Base-by-base conservation (phyloP, 2,797 vertebrate species). In the Botia kubotai region DNA sequence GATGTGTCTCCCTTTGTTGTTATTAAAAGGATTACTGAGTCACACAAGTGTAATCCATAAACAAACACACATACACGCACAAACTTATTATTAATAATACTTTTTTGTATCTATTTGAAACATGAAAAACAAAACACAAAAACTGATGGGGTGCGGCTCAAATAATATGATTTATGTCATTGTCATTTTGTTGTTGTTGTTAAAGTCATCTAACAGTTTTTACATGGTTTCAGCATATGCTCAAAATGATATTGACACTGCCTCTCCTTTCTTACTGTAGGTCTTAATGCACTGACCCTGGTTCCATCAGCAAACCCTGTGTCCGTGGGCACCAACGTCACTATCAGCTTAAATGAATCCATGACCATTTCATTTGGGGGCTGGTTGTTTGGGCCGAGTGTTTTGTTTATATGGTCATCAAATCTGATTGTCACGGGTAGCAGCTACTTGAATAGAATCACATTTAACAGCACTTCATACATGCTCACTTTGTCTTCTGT, bases 251-350 rank as follows among this genome's bases (percentile, higher is more conserved):
- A 13, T n/a, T 33, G 33, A 33, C 33, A 33, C 33, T 23, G 43
- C 12, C 36, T 43, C 16, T 39, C 10, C 48, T 39, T 26, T 36
- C 7, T 10, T 33, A 33, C 33, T 33, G 33, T 23, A 86, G 86
- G 79, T 74, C 43, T 83, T 19, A 26, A 17, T 58, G 11, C 74
- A n/a, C 0, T 72, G 36, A 76, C 8, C 2, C 13, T 93, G 66
- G 4, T 39, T 21, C 69, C 90, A 19, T 90, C 91, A 21, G 0
- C 74, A 8, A 91, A 92, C 72, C 88, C 88, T 0, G 1, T 87
- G 33, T 4, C 72, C 4, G 90, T 91, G 6, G 92, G 92, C 60
- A 82, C 19, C 72, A 87, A 85, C 6, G 87, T 93, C 48, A 92
- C 89, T 4, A 66, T 95, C 29, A 75, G 10, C 5, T 1, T 86